These are phyloP conservation scores for Poecile montanus DNA, from an alignment of 2,797 vertebrate genomes.

Conservation along the genomic window DNA sequence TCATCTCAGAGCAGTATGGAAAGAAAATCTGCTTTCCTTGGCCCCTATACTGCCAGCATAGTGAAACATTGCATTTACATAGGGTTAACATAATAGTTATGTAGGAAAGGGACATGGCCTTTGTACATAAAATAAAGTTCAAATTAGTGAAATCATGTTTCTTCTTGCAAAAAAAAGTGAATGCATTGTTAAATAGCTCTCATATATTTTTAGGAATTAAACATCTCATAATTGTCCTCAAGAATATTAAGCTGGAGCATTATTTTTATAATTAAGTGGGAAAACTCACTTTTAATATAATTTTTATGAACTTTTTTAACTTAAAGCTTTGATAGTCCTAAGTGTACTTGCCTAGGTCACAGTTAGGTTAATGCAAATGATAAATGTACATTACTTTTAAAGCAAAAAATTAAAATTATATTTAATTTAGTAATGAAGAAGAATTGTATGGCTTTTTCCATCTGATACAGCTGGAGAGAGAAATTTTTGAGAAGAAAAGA, in stretches of 20 bases:
- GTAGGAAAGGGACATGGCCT: rapidly evolving
- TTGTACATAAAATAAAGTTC: background rate
- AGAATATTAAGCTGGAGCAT: background rate
- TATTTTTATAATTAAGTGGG: background rate
- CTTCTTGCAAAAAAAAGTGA: background rate
- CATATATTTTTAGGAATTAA: background rate
- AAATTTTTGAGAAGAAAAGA: background rate
- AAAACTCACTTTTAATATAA: background rate
- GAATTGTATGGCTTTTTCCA: background rate
- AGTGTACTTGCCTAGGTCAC: background rate
- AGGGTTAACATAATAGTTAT: background rate
- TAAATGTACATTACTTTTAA: background rate
- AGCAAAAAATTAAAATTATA: background rate
- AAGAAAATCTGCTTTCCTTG: background rate
- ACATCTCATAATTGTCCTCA: background rate
- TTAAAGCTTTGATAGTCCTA: background rate
- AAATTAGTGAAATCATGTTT: background rate
- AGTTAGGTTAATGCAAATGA: background rate
- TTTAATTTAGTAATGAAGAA: background rate
- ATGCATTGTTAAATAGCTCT: background rate
- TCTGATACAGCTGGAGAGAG: background rate
- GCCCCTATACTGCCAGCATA: background rate
- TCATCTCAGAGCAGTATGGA: background rate
- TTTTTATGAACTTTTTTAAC: background rate
- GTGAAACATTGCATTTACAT: background rate